These are phyloP conservation scores for Eolophus roseicapilla DNA, from an alignment of 2,113 vertebrate genomes.

Conservation along the genomic window DNA sequence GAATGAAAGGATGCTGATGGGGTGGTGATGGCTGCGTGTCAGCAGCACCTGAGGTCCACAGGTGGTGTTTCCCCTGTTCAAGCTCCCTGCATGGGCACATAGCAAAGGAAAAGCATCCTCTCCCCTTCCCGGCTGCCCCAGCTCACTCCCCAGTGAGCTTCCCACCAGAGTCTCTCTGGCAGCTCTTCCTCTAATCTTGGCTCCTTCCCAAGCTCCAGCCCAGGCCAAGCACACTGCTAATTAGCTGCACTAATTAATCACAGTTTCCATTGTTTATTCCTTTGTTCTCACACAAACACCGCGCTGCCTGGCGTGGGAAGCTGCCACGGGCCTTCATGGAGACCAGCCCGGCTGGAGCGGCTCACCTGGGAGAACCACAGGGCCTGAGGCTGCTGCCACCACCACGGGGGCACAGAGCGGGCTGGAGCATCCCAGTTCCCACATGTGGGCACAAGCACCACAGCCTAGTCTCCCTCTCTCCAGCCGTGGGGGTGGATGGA, in stretches of 20 bases:
- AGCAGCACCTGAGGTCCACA: background rate
- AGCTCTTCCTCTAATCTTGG: background rate
- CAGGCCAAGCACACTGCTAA: background rate
- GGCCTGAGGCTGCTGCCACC: background rate
- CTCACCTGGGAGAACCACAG: background rate
- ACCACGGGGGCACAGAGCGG: accelerated
- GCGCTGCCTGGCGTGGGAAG: background rate
- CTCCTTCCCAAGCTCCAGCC: background rate
- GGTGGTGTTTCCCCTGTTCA: accelerated
- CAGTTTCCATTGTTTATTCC: constrained; percentile 39
- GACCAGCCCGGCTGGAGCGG: background rate
- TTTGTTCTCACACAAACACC: background rate
- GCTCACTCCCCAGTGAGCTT: background rate
- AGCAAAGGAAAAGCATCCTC: background rate
- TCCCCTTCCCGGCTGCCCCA: background rate
- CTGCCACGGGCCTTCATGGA: background rate
- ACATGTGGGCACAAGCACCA: background rate
- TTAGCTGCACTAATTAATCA: constrained; percentile 41
- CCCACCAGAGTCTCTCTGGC: background rate
- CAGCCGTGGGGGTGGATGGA: background rate
- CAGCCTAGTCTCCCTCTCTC: background rate
- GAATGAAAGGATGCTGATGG: background rate
- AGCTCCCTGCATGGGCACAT: accelerated
- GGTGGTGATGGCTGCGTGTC: background rate
- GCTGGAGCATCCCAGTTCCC: background rate